Percentiles rank a stretch among this genome's conserved stretches.
Evolutionary conservation across 2,888 invertebrate genomes (phyloP).

Genomic region (Uloborus plumipes): DNA sequence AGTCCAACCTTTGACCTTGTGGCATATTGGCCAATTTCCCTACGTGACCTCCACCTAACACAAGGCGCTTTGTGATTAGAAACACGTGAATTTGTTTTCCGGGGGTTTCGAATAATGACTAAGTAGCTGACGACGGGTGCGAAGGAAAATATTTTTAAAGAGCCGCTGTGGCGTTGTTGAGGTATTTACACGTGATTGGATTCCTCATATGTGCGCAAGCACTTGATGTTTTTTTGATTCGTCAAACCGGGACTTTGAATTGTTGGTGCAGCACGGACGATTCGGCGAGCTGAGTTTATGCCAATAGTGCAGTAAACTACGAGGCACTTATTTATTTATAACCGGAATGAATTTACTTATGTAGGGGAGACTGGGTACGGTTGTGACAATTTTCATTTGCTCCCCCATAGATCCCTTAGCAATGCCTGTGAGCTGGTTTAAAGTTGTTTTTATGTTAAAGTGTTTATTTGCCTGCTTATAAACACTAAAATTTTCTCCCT

Average conservation of each 20-base stretch:
- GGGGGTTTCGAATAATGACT: constrained; percentile 4
- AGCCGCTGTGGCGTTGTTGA: neutral
- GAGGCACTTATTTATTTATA: too few species aligned
- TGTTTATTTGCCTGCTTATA: too few species aligned
- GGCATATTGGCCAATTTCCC: constrained; percentile 26
- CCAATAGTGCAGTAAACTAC: too few species aligned
- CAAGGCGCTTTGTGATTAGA: neutral
- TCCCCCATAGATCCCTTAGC: too few species aligned
- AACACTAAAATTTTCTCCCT: too few species aligned
- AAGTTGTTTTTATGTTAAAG: too few species aligned
- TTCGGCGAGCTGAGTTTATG: too few species aligned
- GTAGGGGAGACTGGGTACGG: too few species aligned
- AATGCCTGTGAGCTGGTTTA: too few species aligned
- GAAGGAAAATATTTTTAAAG: neutral
- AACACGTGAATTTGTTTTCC: constrained; percentile 41
- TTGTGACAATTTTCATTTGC: too few species aligned
- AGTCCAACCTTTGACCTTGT: constrained; percentile 29
- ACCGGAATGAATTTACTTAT: too few species aligned
- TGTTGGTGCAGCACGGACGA: neutral
- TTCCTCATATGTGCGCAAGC: neutral
- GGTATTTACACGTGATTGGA: constrained; percentile 1
- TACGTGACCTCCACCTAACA: too few species aligned
- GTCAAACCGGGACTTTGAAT: neutral
- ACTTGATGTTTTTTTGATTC: neutral
- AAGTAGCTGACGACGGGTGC: constrained; percentile 31